Base-by-base conservation (phyloP, 2,113 vertebrate species). In the Alouatta palliata region DNA sequence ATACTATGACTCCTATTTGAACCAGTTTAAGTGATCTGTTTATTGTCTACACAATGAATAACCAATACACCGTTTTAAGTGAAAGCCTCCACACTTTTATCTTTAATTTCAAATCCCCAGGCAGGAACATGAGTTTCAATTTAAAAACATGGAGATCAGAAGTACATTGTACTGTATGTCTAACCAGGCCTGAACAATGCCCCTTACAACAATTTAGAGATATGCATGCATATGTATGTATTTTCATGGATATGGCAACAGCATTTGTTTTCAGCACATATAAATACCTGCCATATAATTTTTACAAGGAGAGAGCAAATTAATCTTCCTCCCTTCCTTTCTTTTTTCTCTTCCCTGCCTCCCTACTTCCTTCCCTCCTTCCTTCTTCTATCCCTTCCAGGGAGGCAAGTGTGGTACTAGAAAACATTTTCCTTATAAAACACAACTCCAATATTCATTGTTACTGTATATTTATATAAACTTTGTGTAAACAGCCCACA, bases 11-110 rank as follows among this genome's bases (percentile, higher is more conserved):
- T 77, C 6, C 3, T 6, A 43, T n/a, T 11, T 32, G 85, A 90
- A 97, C 75, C 35, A 89, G 80, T 92, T 95, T 94, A 66, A 95
- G 56, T 7, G 2, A 54, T 82, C 80, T 96, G 58, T 58, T 76
- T 90, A 82, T 35, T 91, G 92, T 94, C 95, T 97, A 47, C 76
- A 96, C 92, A 91, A 97, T 40, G 52, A 97, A 98, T 66, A 94
- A 70, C 64, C 70, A 71, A 75, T 2, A 17, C 19, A 83, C 6
- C 91, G 86, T 88, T 95, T 12, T 82, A 94, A 96, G 77, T 37
- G 40, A 96, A 82, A 91, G 12, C 43, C 73, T 97, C 95, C 94
- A 96, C 47, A 66, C 1, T 20, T 91, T 76, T 49, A 93, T 37
- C 0, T 90, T 95, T 56, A 79, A 89, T 94, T 4, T 68, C 87